phyloP scores from a whole-genome alignment of 2,797 vertebrate genomes.

The Rhynchotus rufescens region DNA sequence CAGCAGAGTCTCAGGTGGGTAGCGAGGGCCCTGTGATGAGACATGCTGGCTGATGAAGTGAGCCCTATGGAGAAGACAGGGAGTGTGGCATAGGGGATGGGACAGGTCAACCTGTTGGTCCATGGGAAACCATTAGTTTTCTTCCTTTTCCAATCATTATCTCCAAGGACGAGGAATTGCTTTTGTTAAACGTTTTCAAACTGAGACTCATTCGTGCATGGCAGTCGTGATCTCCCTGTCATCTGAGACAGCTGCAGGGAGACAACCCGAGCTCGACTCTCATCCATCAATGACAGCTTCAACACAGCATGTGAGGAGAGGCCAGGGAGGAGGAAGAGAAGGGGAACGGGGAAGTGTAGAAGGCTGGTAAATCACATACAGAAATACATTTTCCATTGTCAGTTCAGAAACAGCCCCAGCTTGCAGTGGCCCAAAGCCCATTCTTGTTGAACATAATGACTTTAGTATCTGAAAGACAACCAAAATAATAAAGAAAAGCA shows the following conservation, averaged over 20 bases:
- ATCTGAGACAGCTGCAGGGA: rapidly evolving
- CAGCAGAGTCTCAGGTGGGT: neutral
- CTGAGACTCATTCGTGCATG: neutral
- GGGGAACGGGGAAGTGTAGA: neutral
- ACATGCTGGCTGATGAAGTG: neutral
- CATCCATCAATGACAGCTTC: constrained; percentile 39
- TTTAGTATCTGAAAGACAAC: neutral
- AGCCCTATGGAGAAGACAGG: neutral
- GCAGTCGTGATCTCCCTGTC: neutral
- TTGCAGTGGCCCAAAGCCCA: constrained; percentile 29
- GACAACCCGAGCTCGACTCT: neutral
- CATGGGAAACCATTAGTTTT: neutral
- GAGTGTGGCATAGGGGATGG: neutral
- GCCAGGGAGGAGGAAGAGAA: neutral
- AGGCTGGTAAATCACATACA: constrained; percentile 5
- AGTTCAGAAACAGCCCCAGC: constrained; percentile 35
- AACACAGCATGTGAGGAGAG: neutral
- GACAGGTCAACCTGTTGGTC: neutral
- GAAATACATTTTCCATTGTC: constrained; percentile 42
- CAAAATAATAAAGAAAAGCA: neutral
- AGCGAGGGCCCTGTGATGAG: neutral
- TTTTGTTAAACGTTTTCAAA: constrained; percentile 14
- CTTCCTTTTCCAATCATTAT: neutral
- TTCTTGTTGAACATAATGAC: constrained; percentile 42
- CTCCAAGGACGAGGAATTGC: constrained; percentile 1